Conservation (phyloP, 2,888 invertebrate genomes). For the Drosophila rubida region DNA sequence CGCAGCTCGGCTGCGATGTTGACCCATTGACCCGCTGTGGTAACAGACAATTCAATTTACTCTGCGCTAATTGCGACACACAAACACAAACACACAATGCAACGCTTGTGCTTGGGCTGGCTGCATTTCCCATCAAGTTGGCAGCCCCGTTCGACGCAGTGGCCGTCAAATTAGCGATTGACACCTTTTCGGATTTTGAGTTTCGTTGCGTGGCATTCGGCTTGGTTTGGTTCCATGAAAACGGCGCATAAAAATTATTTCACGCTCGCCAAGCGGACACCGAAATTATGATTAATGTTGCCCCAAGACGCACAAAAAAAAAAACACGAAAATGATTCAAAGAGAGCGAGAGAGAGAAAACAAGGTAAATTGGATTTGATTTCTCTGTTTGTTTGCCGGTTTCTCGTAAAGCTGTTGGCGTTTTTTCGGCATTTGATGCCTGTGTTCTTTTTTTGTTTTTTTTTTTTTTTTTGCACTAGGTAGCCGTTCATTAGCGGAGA, state of each 20-base stretch:
- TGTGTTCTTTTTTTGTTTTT: too few species aligned
- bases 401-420: slow-evolving; percentile 45
- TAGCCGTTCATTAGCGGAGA: slow-evolving; percentile 66
- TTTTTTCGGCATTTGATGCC: slow-evolving; percentile 21
- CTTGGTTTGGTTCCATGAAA: slow-evolving; percentile 61
- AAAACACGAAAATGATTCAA: not conserved
- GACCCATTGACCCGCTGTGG: slow-evolving; percentile 23
- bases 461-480: slow-evolving; percentile 61
- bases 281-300: slow-evolving; percentile 77
- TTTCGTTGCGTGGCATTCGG: slow-evolving; percentile 37
- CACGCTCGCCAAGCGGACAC: slow-evolving; percentile 59
- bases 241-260: slow-evolving; percentile 76
- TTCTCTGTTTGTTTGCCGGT: slow-evolving; percentile 72
- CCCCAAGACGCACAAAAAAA: slow-evolving; percentile 7
- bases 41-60: slow-evolving; percentile 11
- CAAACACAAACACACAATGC: too few species aligned
- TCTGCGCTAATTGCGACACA: slow-evolving; percentile 41
- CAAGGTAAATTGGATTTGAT: slow-evolving; percentile 73
- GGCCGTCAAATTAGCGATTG: slow-evolving; percentile 68
- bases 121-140: slow-evolving; percentile 48
- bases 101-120: not conserved
- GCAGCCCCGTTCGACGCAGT: slow-evolving; percentile 10
- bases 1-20: not conserved
- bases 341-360: slow-evolving; percentile 2
- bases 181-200: slow-evolving; percentile 60